phyloP scores from a whole-genome alignment of 2,797 vertebrate genomes.

The Odontamblyopus lacepedii region DNA sequence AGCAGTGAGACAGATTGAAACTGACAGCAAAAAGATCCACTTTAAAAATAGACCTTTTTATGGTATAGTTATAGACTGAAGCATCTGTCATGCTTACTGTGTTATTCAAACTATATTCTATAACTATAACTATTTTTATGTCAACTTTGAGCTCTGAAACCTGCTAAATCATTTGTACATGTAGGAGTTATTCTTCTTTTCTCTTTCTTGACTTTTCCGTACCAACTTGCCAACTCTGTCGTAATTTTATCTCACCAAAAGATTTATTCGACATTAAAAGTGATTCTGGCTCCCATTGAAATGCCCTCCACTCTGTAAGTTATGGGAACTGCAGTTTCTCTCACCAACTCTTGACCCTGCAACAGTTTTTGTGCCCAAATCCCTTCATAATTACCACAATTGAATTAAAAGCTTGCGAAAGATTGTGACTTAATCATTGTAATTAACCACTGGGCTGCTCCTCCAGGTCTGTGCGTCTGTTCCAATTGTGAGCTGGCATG shows the following conservation, averaged over 20 bases:
- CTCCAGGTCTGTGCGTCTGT: not conserved
- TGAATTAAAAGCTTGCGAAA: constrained; percentile 8
- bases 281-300: constrained; percentile 9
- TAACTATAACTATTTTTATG: not conserved
- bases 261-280: constrained; percentile 12
- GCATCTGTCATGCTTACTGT: not conserved
- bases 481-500: constrained; percentile 16
- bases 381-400: constrained; percentile 18
- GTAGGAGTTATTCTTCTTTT: not conserved
- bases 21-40: constrained; percentile 25
- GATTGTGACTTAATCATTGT: constrained; percentile 19
- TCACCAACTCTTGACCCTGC: constrained; percentile 2
- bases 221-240: not conserved
- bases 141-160: not conserved
- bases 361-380: constrained; percentile 19
- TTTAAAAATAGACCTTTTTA: constrained; percentile 9
- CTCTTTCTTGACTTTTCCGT: not conserved
- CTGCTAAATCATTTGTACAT: not conserved
- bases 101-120: not conserved
- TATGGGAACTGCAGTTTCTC: constrained; percentile 8
- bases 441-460: constrained; percentile 1
- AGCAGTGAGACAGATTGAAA: constrained; percentile 20
- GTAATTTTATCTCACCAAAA: not conserved
- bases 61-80: not conserved
- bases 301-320: constrained; percentile 10